Conservation (phyloP, 1,140 invertebrate species). For the Nomia melanderi region DNA sequence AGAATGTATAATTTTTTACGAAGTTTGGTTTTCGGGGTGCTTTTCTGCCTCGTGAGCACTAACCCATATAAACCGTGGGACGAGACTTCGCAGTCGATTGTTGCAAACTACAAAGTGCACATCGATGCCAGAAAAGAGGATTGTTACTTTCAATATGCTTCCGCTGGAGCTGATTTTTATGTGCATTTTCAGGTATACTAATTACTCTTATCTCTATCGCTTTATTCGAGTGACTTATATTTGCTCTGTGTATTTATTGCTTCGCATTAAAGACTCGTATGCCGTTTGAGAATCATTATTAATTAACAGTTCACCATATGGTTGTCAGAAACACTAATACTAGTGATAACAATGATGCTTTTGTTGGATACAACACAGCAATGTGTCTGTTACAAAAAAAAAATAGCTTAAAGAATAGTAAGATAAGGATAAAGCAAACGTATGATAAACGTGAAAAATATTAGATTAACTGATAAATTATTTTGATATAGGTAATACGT, state of each 20-base stretch:
- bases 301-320: background rate
- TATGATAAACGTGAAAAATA: no score
- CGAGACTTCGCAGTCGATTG: constrained; percentile 91
- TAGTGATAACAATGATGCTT: no score
- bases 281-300: background rate
- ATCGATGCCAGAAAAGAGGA: constrained; percentile 96
- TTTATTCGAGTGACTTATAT: background rate
- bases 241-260: background rate
- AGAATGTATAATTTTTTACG: constrained; percentile 50
- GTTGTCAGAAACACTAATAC: no score
- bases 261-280: background rate
- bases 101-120: constrained; percentile 97
- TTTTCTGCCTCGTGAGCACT: constrained; percentile 56
- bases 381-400: no score
- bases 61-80: constrained; percentile 85
- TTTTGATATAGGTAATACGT: constrained; percentile 85
- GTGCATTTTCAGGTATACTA: constrained; percentile 93
- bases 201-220: background rate
- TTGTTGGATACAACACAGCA: no score
- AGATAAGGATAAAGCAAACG: no score
- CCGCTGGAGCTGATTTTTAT: constrained; percentile 95
- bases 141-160: constrained; percentile 96
- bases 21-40: constrained; percentile 26
- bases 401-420: no score
- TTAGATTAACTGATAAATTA: no score